phyloP scores from a whole-genome alignment of 2,113 vertebrate species.

The Cebidichthys violaceus region DNA sequence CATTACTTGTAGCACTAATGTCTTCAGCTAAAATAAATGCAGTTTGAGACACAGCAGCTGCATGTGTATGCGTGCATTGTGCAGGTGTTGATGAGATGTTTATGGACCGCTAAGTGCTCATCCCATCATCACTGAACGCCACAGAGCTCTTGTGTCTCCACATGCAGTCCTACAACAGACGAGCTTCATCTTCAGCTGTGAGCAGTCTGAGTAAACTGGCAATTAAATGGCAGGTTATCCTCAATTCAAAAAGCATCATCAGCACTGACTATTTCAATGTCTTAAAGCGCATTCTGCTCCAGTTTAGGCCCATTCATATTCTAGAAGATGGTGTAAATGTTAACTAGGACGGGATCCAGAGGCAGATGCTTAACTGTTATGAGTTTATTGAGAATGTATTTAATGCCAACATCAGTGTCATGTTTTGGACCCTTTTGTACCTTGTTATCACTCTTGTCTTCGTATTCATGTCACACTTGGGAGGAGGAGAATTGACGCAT shows the following conservation, averaged over 20 bases:
- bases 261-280: neutral
- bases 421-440: neutral
- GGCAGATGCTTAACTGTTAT: neutral
- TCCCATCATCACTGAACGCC: conserved; percentile 29
- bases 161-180: conserved; percentile 11
- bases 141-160: conserved; percentile 27
- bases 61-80: neutral
- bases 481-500: neutral
- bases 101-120: conserved; percentile 30
- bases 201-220: conserved; percentile 5
- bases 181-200: neutral
- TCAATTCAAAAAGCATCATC: neutral
- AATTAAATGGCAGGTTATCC: neutral
- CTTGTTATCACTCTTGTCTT: neutral
- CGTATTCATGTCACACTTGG: neutral
- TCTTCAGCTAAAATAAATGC: conserved; percentile 7
- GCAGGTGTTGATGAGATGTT: conserved; percentile 34
- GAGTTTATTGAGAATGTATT: neutral
- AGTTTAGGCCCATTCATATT: neutral
- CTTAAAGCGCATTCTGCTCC: neutral
- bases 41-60: neutral
- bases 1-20: conserved; percentile 25
- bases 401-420: neutral
- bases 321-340: neutral
- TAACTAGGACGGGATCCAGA: neutral